These are phyloP conservation scores for Phataginus tricuspis DNA, from an alignment of 2,797 vertebrate genomes.

Conservation along the genomic window DNA sequence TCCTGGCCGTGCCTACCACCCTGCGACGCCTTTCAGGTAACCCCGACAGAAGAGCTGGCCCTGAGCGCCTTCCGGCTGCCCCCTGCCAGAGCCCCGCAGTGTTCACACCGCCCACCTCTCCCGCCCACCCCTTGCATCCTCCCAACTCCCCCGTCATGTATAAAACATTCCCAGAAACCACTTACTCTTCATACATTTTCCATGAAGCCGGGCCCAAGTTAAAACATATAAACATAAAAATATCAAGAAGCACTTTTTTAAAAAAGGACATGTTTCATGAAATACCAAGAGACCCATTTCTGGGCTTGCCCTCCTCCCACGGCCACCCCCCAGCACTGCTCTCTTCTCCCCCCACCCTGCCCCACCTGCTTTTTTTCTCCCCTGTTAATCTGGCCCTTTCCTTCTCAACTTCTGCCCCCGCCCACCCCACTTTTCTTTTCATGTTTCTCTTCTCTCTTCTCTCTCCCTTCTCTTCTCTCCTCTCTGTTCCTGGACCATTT, in stretches of 20 bases:
- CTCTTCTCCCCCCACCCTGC: background rate
- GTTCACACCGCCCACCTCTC: constrained; percentile 50
- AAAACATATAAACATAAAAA: constrained; percentile 89
- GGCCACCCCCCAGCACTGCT: background rate
- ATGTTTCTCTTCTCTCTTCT: background rate
- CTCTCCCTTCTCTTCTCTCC: background rate
- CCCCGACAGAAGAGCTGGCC: background rate
- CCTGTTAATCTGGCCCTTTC: accelerated
- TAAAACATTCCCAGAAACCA: constrained; percentile 88
- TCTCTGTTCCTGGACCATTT: background rate
- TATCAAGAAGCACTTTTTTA: constrained; percentile 86
- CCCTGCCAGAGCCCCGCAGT: background rate
- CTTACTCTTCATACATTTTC: constrained; percentile 88
- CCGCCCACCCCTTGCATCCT: constrained; percentile 52
- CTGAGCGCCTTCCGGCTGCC: accelerated
- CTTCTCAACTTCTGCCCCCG: background rate
- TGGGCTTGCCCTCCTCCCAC: background rate
- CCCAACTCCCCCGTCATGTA: constrained; percentile 85
- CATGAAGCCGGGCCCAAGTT: constrained; percentile 85
- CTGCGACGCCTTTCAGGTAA: background rate
- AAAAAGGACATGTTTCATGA: constrained; percentile 82
- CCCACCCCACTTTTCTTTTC: too few relatives aligned
- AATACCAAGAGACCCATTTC: constrained; percentile 83
- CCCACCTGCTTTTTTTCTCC: background rate
- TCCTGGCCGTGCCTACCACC: background rate